Evolutionary conservation across 2,888 invertebrate species (phyloP).

Genomic region (Drosophila neonasuta): DNA sequence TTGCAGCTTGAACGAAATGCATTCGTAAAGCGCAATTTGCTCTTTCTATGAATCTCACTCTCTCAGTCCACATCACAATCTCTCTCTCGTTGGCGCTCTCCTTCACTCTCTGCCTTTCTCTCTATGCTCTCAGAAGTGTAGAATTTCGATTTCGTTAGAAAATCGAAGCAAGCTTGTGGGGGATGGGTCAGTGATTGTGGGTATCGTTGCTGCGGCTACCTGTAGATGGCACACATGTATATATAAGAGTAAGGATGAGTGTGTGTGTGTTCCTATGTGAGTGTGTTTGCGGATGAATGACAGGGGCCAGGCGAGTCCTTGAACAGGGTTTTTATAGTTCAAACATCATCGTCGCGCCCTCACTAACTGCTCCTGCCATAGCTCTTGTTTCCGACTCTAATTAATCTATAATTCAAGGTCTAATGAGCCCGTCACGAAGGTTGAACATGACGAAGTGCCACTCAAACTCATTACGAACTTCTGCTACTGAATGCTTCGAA

Average conservation of each 20-base stretch:
- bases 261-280: constrained; percentile 2
- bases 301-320: constrained; percentile 58
- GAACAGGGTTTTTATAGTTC: constrained; percentile 63
- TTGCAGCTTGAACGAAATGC: constrained; percentile 48
- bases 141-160: constrained; percentile 75
- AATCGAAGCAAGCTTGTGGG: constrained; percentile 58
- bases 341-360: constrained; percentile 42
- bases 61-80: not conserved
- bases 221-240: constrained; percentile 72
- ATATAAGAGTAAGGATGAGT: constrained; percentile 5
- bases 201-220: constrained; percentile 73
- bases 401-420: constrained; percentile 75
- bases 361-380: constrained; percentile 9
- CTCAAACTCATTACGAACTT: constrained; percentile 23
- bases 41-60: constrained; percentile 18
- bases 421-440: constrained; percentile 65
- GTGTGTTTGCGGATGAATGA: constrained; percentile 22
- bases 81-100: constrained; percentile 5
- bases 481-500: constrained; percentile 10
- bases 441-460: constrained; percentile 59
- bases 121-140: constrained; percentile 39
- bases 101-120: constrained; percentile 8
- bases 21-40: constrained; percentile 61
- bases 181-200: constrained; percentile 49
- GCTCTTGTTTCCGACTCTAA: constrained; percentile 63